phyloP scores from a whole-genome alignment of 2,113 vertebrate genomes.

The Malurus melanocephalus region DNA sequence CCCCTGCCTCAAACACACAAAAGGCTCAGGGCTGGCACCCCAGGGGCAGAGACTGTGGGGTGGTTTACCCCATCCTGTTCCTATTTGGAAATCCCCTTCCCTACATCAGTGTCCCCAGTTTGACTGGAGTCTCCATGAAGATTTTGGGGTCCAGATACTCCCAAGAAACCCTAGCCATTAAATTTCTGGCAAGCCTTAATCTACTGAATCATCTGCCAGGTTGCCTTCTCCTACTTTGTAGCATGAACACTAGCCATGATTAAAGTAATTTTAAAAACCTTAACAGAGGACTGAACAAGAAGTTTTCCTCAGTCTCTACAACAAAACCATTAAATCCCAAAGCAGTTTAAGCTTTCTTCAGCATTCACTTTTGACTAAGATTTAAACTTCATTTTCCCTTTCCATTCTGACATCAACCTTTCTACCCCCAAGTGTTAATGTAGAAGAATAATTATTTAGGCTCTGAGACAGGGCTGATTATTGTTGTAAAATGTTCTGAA shows the following conservation, averaged over 20 bases:
- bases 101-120: not conserved
- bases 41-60: too few species aligned
- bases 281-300: not conserved
- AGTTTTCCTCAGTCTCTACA: not conserved
- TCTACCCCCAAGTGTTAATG: not conserved
- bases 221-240: not conserved
- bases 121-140: not conserved
- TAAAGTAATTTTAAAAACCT: not conserved
- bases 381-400: not conserved
- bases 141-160: not conserved
- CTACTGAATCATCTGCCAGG: not conserved
- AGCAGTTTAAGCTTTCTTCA: not conserved
- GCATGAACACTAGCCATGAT: not conserved
- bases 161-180: not conserved
- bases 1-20: not conserved
- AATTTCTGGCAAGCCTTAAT: not conserved
- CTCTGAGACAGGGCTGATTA: not conserved
- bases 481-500: not conserved
- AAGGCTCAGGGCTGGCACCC: not conserved
- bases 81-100: not conserved
- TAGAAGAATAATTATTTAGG: not conserved
- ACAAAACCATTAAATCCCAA: not conserved
- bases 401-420: not conserved
- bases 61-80: not conserved
- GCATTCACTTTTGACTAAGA: not conserved